Base-by-base conservation (phyloP, 2,888 invertebrate genomes). In the Acanthosoma haemorrhoidale region DNA sequence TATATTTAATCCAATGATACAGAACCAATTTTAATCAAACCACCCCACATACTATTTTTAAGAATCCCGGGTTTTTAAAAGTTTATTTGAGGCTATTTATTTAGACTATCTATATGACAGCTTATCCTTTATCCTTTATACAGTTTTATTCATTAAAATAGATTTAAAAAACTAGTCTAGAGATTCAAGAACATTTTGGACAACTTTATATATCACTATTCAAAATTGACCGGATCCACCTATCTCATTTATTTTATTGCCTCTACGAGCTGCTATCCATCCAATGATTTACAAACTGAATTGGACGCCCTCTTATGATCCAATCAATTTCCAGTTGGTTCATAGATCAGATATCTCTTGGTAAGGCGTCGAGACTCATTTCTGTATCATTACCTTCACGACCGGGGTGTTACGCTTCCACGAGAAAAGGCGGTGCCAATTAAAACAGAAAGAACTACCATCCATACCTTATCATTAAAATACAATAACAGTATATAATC, bases 171-270 rank as follows among this genome's bases (percentile, higher is more conserved):
- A n/a, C n/a, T n/a, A n/a, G n/a, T n/a, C n/a, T n/a, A n/a, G n/a
- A n/a, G n/a, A n/a, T n/a, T n/a, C n/a, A n/a, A n/a, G n/a, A n/a
- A n/a, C n/a, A n/a, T n/a, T n/a, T n/a, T n/a, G n/a, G n/a, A n/a
- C n/a, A n/a, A n/a, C n/a, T 51, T 51, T 6, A 6, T 51, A 51
- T 51, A 51, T 51, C 51, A n/a, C 25, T 29, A 5, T 51, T n/a
- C n/a, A n/a, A n/a, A n/a, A n/a, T n/a, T n/a, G n/a, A n/a, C n/a
- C n/a, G n/a, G n/a, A n/a, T n/a, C n/a, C n/a, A n/a, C n/a, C n/a
- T n/a, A n/a, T n/a, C 29, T 51, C 51, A 51, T 51, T 51, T 51
- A 51, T 51, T 51, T 51, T 51, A 51, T 51, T 51, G 29, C 51
- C 51, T 51, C 51, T 25, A 51, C 51, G 21, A 51, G 29, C 51